Percentiles rank a stretch among this genome's conserved stretches.
Evolutionary conservation across 2,888 invertebrate species (phyloP).

Genomic region (Antheraea assamensis): DNA sequence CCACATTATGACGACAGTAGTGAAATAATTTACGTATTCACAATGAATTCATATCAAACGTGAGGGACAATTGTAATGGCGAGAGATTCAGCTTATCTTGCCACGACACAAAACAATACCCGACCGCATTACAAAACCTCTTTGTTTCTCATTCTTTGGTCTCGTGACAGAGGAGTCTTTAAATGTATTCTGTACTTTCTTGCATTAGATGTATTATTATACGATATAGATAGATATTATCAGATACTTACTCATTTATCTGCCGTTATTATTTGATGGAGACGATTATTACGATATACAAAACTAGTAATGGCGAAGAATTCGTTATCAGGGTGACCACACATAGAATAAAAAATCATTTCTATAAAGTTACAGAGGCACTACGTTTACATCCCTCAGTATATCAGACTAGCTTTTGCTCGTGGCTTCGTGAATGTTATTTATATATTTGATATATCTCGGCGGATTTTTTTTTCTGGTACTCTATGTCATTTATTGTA

Average conservation of each 20-base stretch:
- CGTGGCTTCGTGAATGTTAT: too few relatives aligned
- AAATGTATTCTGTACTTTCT: neutral
- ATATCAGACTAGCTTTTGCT: neutral
- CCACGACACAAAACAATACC: neutral
- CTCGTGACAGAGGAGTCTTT: neutral
- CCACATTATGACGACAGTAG: neutral
- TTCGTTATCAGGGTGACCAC: neutral
- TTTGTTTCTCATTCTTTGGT: slow-evolving; percentile 4
- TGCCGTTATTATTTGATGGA: neutral
- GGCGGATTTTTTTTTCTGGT: too few relatives aligned
- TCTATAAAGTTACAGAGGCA: neutral
- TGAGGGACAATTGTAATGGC: slow-evolving; percentile 2
- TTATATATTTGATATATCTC: too few relatives aligned
- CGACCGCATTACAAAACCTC: neutral
- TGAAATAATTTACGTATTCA: neutral
- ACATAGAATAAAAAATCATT: too few relatives aligned
- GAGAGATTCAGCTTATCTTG: slow-evolving; percentile 13
- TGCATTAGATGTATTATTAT: neutral
- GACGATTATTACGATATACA: neutral
- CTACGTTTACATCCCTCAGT: neutral
- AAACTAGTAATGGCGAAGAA: neutral
- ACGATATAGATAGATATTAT: neutral
- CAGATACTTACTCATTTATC: too few relatives aligned
- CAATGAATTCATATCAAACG: slow-evolving; percentile 8
- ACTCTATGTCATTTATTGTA: too few relatives aligned